Percentiles rank a stretch among this genome's conserved stretches.
Evolutionary conservation across 2,113 vertebrate genomes (phyloP).

Genomic region (Lepidiolamprologus cunningtoni): DNA sequence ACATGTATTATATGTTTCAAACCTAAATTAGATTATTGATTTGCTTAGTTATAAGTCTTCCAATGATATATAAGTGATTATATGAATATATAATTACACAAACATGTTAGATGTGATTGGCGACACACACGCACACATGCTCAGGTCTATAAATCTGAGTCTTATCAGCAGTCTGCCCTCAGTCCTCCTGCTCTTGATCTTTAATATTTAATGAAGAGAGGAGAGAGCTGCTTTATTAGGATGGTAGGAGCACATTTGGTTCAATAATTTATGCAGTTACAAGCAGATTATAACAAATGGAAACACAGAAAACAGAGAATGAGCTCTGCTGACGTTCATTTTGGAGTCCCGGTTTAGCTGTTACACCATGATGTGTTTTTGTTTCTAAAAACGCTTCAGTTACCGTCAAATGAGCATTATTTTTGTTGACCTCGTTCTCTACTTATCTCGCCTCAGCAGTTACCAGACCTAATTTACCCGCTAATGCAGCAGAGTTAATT

Average conservation of each 20-base stretch:
- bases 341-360: not conserved
- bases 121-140: not conserved
- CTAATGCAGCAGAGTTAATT: not conserved
- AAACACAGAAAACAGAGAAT: not conserved
- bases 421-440: not conserved
- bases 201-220: constrained; percentile 18
- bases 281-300: not conserved
- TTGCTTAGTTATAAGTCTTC: not conserved
- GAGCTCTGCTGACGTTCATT: not conserved
- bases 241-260: not conserved
- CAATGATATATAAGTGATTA: not conserved
- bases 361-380: not conserved
- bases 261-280: not conserved
- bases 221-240: not conserved
- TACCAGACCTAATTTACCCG: not conserved
- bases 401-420: not conserved
- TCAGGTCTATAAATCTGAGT: not conserved
- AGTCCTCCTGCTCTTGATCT: not conserved
- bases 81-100: not conserved
- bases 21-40: not conserved
- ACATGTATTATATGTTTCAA: not conserved
- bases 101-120: not conserved
- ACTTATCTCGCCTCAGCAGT: not conserved
- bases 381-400: not conserved
- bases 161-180: not conserved